phyloP scores from a whole-genome alignment of 64 coral and sea anemone genomes.

The Actinia equina region DNA sequence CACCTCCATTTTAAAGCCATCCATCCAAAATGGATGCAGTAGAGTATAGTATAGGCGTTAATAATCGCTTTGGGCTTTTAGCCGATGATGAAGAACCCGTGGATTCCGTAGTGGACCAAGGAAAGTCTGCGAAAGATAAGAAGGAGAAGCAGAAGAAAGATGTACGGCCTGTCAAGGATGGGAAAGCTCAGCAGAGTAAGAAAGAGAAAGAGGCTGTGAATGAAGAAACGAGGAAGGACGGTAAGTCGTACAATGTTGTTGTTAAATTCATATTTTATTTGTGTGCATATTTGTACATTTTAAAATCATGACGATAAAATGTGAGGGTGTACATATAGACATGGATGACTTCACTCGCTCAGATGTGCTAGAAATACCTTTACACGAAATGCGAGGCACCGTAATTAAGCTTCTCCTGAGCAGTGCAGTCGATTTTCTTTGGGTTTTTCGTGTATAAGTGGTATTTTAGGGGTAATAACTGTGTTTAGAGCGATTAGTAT shows the following conservation, averaged over 20 bases:
- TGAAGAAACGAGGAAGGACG: constrained; percentile 55
- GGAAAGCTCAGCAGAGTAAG: constrained; percentile 32
- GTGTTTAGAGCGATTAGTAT: background rate
- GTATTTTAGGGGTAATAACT: background rate
- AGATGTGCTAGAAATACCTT: background rate
- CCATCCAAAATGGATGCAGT: constrained; percentile 62
- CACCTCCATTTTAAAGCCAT: constrained; percentile 51
- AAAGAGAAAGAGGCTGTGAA: constrained; percentile 54
- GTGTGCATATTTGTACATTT: background rate
- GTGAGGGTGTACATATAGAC: background rate
- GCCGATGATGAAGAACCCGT: constrained; percentile 38
- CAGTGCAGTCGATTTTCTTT: background rate
- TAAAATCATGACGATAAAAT: background rate
- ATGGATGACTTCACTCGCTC: background rate
- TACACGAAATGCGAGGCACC: background rate
- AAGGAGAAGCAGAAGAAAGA: constrained; percentile 47
- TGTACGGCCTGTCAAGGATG: constrained; percentile 41
- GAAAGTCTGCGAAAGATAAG: constrained; percentile 39
- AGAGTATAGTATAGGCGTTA: constrained; percentile 75
- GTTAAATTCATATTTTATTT: background rate
- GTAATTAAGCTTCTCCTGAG: background rate
- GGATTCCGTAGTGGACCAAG: constrained; percentile 18
- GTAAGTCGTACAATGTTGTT: constrained; percentile 24
- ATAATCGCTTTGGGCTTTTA: constrained; percentile 60
- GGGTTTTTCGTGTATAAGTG: background rate